Conservation (phyloP, 2,113 vertebrate species). For the Oreochromis tanganicae region DNA sequence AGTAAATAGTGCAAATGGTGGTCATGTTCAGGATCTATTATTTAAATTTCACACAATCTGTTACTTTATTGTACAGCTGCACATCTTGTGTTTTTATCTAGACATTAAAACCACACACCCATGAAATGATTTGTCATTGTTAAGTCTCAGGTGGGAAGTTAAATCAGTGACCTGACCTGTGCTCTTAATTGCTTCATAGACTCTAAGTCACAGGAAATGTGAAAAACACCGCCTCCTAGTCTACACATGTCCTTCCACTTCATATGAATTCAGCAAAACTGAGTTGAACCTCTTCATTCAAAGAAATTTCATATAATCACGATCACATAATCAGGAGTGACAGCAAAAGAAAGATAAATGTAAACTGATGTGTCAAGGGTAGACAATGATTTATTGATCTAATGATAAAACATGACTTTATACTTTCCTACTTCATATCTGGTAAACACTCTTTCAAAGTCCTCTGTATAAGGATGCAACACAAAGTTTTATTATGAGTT, state of each 20-base stretch:
- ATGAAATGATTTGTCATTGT: constrained; percentile 77
- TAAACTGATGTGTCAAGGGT: background rate
- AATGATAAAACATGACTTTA: background rate
- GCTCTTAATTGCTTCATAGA: constrained; percentile 78
- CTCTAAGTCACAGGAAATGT: background rate
- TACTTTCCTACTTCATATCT: background rate
- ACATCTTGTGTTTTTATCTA: constrained; percentile 13
- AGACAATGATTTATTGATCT: background rate
- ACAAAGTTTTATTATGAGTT: background rate
- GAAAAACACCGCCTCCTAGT: background rate
- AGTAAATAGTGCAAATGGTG: background rate
- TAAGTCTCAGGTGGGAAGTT: constrained; percentile 72
- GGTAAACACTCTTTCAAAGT: background rate
- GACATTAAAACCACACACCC: constrained; percentile 58
- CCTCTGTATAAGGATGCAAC: background rate
- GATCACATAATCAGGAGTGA: background rate
- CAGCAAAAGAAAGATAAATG: background rate
- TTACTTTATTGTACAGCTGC: background rate
- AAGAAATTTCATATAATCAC: background rate
- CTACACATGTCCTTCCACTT: background rate
- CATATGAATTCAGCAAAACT: background rate
- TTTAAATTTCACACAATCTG: background rate
- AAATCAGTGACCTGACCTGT: constrained; percentile 83
- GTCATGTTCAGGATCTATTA: background rate
- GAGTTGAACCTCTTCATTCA: fast-evolving